A percentile compares a stretch with the other conserved stretches of the same genome.
Conservation (phyloP, 2,797 vertebrate species). For the Channa striata region DNA sequence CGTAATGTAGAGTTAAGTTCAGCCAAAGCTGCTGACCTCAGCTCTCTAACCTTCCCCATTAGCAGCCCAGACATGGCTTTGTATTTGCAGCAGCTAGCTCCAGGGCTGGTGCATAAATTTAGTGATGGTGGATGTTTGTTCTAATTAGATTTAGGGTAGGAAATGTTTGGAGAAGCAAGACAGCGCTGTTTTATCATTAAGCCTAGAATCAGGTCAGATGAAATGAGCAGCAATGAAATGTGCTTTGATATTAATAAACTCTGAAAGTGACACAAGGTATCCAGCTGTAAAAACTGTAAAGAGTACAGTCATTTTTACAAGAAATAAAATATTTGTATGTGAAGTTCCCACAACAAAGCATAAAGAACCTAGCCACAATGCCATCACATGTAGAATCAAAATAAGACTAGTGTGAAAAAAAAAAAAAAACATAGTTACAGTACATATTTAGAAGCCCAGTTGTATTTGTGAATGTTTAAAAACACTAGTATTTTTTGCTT, state of each 20-base stretch:
- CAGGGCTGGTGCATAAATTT: conserved; percentile 74
- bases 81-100: conserved; percentile 71
- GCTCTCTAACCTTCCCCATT: conserved; percentile 76
- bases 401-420: not conserved
- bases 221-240: conserved; percentile 68
- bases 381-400: conserved; percentile 19
- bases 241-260: conserved; percentile 71
- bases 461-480: no score
- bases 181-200: conserved; percentile 72
- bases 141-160: conserved; percentile 77
- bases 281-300: conserved; percentile 35
- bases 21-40: conserved; percentile 81
- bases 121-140: conserved; percentile 74
- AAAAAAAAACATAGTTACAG: not conserved
- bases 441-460: not conserved
- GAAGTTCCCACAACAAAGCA: conserved; percentile 18
- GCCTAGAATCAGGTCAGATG: conserved; percentile 72
- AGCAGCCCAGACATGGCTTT: conserved; percentile 71
- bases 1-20: conserved; percentile 56
- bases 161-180: conserved; percentile 75
- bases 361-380: not conserved
- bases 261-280: conserved; percentile 64
- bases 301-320: conserved; percentile 17
- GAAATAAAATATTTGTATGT: not conserved
- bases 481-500: not conserved